A percentile compares a stretch with the other conserved stretches of the same genome.
phyloP scores from a whole-genome alignment of 2,113 vertebrate genomes.

The Arothron firmamentum region DNA sequence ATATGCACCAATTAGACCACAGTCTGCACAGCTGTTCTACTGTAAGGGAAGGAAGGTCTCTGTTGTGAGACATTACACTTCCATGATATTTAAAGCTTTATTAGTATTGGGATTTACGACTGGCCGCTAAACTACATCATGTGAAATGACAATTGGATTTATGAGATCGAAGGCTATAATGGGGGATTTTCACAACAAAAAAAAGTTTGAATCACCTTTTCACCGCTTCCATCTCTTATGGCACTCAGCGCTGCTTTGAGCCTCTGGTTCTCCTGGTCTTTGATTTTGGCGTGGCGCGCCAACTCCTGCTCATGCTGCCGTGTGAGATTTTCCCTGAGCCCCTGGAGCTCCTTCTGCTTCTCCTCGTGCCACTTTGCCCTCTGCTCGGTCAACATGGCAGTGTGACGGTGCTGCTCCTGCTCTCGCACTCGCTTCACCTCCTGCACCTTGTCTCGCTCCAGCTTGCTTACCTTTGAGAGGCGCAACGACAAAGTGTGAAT shows the following conservation, averaged over 20 bases:
- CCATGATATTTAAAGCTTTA: too few species aligned
- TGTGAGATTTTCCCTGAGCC: slow-evolving; percentile 89
- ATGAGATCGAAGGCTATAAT: neutral
- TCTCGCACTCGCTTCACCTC: slow-evolving; percentile 92
- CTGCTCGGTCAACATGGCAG: slow-evolving; percentile 89
- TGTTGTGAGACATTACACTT: too few species aligned
- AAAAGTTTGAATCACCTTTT: slow-evolving; percentile 74
- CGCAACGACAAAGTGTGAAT: neutral
- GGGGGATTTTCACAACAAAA: neutral
- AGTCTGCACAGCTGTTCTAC: too few species aligned
- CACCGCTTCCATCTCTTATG: slow-evolving; percentile 90
- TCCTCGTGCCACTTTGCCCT: slow-evolving; percentile 96
- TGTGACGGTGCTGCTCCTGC: slow-evolving; percentile 96
- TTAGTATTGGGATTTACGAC: too few species aligned
- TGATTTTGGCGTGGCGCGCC: slow-evolving; percentile 88
- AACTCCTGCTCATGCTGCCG: slow-evolving; percentile 96
- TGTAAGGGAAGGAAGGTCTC: too few species aligned
- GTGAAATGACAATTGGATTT: neutral
- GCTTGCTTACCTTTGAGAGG: slow-evolving; percentile 82
- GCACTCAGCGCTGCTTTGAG: slow-evolving; percentile 87
- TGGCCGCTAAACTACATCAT: too few species aligned
- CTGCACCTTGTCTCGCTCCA: slow-evolving; percentile 97
- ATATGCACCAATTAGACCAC: too few species aligned
- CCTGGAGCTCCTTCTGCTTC: slow-evolving; percentile 94
- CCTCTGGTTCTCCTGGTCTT: slow-evolving; percentile 92